phyloP scores from a whole-genome alignment of 2,797 vertebrate genomes.

The Pangasius larnaudii region DNA sequence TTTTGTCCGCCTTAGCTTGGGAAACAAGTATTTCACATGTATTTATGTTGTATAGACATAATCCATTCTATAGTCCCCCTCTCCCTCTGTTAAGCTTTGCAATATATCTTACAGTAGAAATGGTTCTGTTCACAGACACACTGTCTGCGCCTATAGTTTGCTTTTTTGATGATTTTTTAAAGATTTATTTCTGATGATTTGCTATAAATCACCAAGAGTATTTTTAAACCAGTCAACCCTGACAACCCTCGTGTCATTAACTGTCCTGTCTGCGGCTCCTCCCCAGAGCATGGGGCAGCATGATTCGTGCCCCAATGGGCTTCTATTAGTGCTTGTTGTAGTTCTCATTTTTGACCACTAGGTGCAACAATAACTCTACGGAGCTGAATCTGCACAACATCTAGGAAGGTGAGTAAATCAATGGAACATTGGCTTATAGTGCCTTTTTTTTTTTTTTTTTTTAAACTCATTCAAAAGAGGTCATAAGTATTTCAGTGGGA shows the following conservation, averaged over 20 bases:
- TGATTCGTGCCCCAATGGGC: not conserved
- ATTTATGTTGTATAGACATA: not conserved
- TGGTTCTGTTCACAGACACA: not conserved
- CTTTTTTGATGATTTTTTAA: not conserved
- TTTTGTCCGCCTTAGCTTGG: not conserved
- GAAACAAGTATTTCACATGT: not conserved
- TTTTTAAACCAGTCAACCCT: not conserved
- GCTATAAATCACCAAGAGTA: not conserved
- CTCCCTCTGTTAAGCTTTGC: not conserved
- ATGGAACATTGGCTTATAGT: not conserved
- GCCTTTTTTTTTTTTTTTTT: not conserved
- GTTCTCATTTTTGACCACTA: not conserved
- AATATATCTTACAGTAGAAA: not conserved
- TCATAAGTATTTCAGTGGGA: not conserved
- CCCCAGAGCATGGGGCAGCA: not conserved
- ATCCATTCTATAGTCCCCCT: not conserved
- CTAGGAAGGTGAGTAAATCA: not conserved
- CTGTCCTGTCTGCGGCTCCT: not conserved
- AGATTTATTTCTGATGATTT: not conserved
- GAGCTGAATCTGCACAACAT: not conserved
- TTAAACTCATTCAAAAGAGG: not conserved
- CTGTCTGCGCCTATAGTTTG: not conserved
- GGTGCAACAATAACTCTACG: too few species aligned
- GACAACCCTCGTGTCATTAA: not conserved
- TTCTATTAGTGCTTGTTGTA: not conserved